A percentile compares a stretch with the other conserved stretches of the same genome.
Conservation (phyloP, 2,113 vertebrate genomes). For the Sceloporus undulatus region DNA sequence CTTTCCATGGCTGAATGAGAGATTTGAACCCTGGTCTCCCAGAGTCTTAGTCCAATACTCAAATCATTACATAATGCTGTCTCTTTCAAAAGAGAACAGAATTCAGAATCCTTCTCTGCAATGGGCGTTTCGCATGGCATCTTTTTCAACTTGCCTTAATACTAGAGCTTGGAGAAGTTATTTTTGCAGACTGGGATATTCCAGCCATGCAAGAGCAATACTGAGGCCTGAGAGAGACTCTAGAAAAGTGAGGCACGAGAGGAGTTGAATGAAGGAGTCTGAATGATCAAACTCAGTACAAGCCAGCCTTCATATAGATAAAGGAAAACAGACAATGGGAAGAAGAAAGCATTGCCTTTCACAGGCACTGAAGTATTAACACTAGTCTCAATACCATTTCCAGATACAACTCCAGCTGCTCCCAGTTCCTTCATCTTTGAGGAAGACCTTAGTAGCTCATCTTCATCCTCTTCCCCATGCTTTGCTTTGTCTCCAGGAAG, state of each 20-base stretch:
- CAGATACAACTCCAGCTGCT: slow-evolving; percentile 69
- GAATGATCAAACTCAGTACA: neutral
- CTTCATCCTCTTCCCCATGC: slow-evolving; percentile 75
- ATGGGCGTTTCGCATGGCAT: neutral
- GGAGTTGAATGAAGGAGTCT: no score
- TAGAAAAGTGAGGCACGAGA: no score
- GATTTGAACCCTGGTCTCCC: no score
- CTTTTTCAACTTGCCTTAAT: neutral
- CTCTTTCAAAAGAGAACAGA: no score
- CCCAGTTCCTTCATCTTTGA: slow-evolving; percentile 80
- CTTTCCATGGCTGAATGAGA: no score
- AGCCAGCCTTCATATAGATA: neutral
- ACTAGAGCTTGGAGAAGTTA: no score
- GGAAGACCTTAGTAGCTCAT: slow-evolving; percentile 82
- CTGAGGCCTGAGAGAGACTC: neutral
- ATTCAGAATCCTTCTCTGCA: neutral
- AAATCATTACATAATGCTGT: no score
- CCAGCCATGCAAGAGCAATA: no score
- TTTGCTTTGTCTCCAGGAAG: slow-evolving; percentile 73
- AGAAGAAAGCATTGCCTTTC: neutral
- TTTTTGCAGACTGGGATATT: no score
- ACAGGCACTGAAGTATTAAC: neutral
- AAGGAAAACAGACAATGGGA: neutral
- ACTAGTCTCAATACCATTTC: neutral
- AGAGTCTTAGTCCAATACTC: no score